Conservation (phyloP, 2,797 vertebrate genomes). For the Chaetophractus vellerosus region DNA sequence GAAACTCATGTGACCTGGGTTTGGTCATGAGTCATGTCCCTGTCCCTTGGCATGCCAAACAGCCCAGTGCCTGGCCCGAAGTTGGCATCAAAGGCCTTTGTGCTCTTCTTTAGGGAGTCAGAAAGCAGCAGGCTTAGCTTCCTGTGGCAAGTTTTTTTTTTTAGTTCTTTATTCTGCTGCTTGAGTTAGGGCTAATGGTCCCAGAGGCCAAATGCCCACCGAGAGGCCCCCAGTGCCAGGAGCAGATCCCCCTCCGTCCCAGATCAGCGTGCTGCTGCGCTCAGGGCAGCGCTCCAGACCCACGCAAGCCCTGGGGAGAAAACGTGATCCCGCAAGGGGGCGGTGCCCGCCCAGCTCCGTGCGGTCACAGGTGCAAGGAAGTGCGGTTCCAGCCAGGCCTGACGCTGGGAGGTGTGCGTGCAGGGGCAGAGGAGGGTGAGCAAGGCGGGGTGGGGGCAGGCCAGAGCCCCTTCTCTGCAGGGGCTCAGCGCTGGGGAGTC, state of each 20-base stretch:
- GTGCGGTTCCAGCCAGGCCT: background rate
- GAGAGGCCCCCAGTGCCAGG: background rate
- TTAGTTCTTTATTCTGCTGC: background rate
- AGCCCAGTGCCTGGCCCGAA: background rate
- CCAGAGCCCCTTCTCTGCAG: no score
- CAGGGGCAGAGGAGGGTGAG: background rate
- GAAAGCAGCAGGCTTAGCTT: background rate
- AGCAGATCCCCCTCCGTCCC: background rate
- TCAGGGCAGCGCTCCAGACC: no score
- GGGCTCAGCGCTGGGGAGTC: background rate
- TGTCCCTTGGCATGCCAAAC: background rate
- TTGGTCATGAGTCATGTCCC: background rate
- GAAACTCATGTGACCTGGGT: background rate
- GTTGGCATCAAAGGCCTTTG: background rate
- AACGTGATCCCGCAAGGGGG: background rate
- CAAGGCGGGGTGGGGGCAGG: background rate
- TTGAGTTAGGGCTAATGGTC: background rate
- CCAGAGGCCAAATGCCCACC: background rate
- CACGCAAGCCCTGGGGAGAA: background rate
- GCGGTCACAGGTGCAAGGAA: no score
- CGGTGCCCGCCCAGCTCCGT: no score
- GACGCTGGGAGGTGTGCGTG: no score
- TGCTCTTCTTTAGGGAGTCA: background rate
- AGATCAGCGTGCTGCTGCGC: no score
- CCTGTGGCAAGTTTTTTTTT: background rate